Percentiles rank a stretch among this genome's conserved stretches.
These are phyloP conservation scores for Sebastes melanostomus DNA, from an alignment of 2,797 vertebrate species.

Conservation along the genomic window DNA sequence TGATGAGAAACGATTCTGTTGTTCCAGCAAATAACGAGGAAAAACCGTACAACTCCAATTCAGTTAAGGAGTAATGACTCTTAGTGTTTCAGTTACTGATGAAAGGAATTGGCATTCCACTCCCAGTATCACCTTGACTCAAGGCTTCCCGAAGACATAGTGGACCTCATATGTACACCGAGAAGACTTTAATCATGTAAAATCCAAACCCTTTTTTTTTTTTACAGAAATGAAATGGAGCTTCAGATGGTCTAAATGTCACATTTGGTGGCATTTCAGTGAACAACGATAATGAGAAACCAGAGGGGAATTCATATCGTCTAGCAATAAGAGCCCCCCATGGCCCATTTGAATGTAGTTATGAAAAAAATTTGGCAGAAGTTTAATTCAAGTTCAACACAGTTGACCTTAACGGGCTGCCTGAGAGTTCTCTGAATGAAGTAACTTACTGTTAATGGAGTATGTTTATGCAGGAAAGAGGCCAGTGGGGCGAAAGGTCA, in stretches of 20 bases:
- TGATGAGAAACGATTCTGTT: constrained; percentile 76
- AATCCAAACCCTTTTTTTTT: constrained; percentile 8
- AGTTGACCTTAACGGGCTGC: constrained; percentile 18
- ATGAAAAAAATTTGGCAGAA: constrained; percentile 17
- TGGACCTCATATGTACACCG: background rate
- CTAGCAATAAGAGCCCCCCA: constrained; percentile 1
- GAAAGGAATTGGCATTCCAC: constrained; percentile 34
- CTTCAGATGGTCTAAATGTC: constrained; percentile 43
- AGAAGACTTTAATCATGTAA: constrained; percentile 38
- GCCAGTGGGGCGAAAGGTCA: constrained; percentile 27
- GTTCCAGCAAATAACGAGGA: constrained; percentile 71
- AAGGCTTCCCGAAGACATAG: constrained; percentile 11
- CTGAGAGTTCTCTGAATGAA: constrained; percentile 26
- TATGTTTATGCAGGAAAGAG: constrained; percentile 25
- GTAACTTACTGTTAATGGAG: constrained; percentile 35
- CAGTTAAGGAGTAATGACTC: constrained; percentile 78
- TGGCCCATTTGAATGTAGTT: constrained; percentile 32
- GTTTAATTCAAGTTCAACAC: constrained; percentile 38
- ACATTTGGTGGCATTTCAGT: constrained; percentile 49
- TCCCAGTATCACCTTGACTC: constrained; percentile 14
- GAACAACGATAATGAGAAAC: constrained; percentile 28
- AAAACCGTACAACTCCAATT: constrained; percentile 68
- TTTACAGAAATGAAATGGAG: constrained; percentile 23
- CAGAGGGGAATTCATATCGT: constrained; percentile 31
- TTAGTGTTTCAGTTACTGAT: constrained; percentile 53